These are phyloP conservation scores for Plotosus lineatus DNA, from an alignment of 2,113 vertebrate species.

Conservation along the genomic window DNA sequence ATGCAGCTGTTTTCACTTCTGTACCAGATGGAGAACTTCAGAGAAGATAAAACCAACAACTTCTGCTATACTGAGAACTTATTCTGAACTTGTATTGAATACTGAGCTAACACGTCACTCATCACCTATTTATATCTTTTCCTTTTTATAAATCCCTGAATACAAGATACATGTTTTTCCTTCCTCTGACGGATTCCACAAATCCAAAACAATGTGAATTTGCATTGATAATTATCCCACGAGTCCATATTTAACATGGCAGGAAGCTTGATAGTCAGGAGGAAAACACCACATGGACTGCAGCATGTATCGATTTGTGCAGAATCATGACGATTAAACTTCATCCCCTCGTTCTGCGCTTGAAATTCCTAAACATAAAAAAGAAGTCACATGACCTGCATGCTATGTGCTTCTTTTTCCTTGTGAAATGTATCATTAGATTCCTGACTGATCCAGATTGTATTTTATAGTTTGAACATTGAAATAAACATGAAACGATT, in stretches of 20 bases:
- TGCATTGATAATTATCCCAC: not conserved
- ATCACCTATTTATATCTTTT: not conserved
- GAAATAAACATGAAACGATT: not conserved
- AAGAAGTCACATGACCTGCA: not conserved
- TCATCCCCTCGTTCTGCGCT: too few relatives aligned
- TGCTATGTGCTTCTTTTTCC: not conserved
- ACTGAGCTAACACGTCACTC: not conserved
- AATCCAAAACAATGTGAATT: not conserved
- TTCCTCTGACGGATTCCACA: not conserved
- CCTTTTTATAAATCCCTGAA: not conserved
- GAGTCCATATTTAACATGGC: not conserved
- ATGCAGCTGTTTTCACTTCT: constrained; percentile 46
- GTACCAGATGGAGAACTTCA: constrained; percentile 1
- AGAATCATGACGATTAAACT: not conserved
- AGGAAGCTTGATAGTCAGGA: not conserved
- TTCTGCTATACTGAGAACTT: constrained; percentile 27
- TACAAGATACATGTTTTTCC: not conserved
- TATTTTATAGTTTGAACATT: not conserved
- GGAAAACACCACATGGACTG: not conserved
- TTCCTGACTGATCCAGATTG: too few relatives aligned
- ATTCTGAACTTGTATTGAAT: too few relatives aligned
- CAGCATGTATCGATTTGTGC: not conserved
- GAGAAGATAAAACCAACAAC: constrained; percentile 17
- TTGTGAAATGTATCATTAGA: not conserved
- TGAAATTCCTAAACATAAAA: not conserved